phyloP scores from a whole-genome alignment of 1,140 invertebrate genomes.

The Lamellibrachia luymesi region DNA sequence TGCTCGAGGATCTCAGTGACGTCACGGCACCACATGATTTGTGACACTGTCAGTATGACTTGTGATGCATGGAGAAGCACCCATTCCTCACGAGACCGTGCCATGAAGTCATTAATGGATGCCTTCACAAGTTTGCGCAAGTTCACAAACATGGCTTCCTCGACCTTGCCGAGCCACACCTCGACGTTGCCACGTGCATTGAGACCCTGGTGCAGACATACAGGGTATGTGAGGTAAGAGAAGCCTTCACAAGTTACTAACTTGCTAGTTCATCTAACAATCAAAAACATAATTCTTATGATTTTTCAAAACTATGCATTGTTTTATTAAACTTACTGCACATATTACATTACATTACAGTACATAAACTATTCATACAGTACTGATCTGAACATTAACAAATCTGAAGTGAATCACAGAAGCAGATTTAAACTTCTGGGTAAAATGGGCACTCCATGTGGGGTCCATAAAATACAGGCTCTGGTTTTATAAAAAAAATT shows the following conservation, averaged over 20 bases:
- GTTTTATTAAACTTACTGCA: too few species aligned
- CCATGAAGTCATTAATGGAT: constrained; percentile 67
- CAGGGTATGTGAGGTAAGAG: background rate
- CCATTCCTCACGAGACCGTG: constrained; percentile 64
- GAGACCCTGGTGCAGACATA: constrained; percentile 63
- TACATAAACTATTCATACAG: too few species aligned
- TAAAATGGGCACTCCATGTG: too few species aligned
- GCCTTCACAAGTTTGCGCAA: constrained; percentile 56
- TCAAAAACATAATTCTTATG: too few species aligned
- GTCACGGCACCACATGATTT: constrained; percentile 80
- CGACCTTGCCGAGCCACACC: constrained; percentile 73
- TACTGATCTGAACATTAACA: too few species aligned
- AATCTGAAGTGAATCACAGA: too few species aligned
- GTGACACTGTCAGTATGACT: constrained; percentile 76
- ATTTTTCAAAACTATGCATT: too few species aligned
- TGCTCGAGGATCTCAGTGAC: constrained; percentile 72
- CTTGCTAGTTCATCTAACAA: too few species aligned
- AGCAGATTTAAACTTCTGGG: too few species aligned
- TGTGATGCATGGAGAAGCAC: constrained; percentile 64
- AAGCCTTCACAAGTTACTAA: background rate
- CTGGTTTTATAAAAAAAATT: too few species aligned
- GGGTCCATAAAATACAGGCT: too few species aligned
- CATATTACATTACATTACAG: too few species aligned
- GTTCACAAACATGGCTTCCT: constrained; percentile 66
- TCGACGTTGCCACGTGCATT: constrained; percentile 85